Evolutionary conservation across 2,888 invertebrate species (phyloP).

Genomic region (Heteromyza rotundicornis): DNA sequence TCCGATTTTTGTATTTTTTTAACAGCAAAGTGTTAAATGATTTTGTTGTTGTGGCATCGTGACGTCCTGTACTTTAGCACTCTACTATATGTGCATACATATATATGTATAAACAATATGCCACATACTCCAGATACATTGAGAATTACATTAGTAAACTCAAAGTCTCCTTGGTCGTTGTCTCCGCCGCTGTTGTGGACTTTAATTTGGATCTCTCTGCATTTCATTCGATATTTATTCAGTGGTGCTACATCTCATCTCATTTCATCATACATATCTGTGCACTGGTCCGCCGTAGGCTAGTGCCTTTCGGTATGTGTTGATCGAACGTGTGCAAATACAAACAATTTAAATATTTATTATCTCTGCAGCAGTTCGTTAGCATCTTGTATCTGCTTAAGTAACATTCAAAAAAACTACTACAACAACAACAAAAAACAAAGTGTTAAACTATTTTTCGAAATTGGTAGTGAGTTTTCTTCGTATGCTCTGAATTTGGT

Average conservation of each 20-base stretch:
- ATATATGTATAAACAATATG: background rate
- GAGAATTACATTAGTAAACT: slow-evolving; percentile 14
- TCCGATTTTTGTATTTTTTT: slow-evolving; percentile 51
- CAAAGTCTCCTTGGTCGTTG: background rate
- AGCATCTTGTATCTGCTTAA: slow-evolving; percentile 54
- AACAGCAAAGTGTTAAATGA: slow-evolving; percentile 56
- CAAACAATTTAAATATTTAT: slow-evolving; percentile 57
- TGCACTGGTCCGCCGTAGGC: slow-evolving; percentile 11
- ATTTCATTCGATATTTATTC: slow-evolving; percentile 28
- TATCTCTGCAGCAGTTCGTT: slow-evolving; percentile 56
- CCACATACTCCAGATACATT: slow-evolving; percentile 21
- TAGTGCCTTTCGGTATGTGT: slow-evolving; percentile 31
- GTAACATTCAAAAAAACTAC: too few relatives aligned
- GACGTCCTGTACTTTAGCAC: slow-evolving; percentile 36
- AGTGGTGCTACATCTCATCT: too few relatives aligned
- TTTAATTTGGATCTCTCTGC: slow-evolving; percentile 7
- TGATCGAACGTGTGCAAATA: slow-evolving; percentile 56
- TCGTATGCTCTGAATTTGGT: too few relatives aligned
- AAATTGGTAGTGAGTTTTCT: too few relatives aligned
- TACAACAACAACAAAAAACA: too few relatives aligned
- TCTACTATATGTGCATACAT: background rate
- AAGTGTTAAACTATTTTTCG: too few relatives aligned
- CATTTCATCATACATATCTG: too few relatives aligned
- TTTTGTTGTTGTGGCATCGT: slow-evolving; percentile 31
- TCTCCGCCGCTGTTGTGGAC: slow-evolving; percentile 12